phyloP scores from a whole-genome alignment of 2,113 vertebrate genomes.

The Glaucidium brasilianum region DNA sequence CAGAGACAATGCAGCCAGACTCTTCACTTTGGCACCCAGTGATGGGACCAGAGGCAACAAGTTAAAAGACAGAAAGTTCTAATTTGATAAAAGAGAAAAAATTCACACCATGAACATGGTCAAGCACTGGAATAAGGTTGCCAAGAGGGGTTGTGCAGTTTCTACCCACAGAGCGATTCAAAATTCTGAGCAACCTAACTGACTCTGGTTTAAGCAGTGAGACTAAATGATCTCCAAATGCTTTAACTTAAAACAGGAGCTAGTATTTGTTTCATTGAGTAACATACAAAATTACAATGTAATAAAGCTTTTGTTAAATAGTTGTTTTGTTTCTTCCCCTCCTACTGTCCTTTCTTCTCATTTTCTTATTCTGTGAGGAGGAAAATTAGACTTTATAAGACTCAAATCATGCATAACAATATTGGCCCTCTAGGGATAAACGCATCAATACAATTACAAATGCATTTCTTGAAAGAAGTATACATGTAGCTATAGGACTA shows the following conservation, averaged over 20 bases:
- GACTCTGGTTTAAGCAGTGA: background rate
- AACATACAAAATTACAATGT: background rate
- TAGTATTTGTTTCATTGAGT: background rate
- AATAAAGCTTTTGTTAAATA: background rate
- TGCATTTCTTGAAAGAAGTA: background rate
- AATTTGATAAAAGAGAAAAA: background rate
- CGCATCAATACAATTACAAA: background rate
- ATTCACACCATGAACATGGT: background rate
- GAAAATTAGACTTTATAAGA: conserved; percentile 25
- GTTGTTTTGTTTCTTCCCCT: background rate
- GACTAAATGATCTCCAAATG: background rate
- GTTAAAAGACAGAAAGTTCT: background rate
- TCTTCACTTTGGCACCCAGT: fast-evolving
- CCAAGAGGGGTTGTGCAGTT: fast-evolving
- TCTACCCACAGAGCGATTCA: background rate
- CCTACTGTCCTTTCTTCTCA: background rate
- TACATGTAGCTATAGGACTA: background rate
- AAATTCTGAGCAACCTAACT: background rate
- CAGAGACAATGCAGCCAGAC: background rate
- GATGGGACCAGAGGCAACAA: background rate
- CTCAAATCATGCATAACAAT: conserved; percentile 17
- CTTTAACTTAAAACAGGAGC: background rate
- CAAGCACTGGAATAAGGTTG: background rate
- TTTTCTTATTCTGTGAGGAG: background rate
- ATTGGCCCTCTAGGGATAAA: background rate